A percentile compares a stretch with the other conserved stretches of the same genome.
These are phyloP conservation scores for Prionailurus viverrinus DNA, from an alignment of 2,113 vertebrate species.

Conservation along the genomic window DNA sequence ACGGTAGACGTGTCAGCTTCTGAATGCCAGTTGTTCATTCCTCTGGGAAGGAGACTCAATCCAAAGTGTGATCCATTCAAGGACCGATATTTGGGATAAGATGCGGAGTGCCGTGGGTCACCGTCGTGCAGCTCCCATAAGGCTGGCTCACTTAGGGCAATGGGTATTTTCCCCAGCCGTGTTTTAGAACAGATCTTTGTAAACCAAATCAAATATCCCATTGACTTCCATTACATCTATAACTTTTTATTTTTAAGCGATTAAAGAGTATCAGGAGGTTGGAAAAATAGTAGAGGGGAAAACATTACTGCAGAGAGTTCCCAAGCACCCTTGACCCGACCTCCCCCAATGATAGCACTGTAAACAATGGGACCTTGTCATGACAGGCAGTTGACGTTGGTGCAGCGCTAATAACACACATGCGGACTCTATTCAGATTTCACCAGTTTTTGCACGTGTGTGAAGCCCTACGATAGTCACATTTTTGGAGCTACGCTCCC, in stretches of 20 bases:
- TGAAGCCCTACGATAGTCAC: fast-evolving
- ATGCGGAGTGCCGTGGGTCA: fast-evolving
- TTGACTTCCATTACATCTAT: not conserved
- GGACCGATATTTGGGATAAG: not conserved
- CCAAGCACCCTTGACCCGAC: fast-evolving
- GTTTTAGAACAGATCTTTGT: not conserved
- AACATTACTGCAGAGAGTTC: not conserved
- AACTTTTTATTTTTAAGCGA: not conserved
- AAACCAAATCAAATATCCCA: not conserved
- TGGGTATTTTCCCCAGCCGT: not conserved
- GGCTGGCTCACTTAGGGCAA: not conserved
- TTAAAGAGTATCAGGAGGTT: not conserved
- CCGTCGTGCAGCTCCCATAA: too few species aligned
- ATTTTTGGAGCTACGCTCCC: not conserved
- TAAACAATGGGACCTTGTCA: fast-evolving
- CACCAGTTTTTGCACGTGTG: fast-evolving
- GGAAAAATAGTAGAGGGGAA: not conserved
- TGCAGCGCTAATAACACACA: fast-evolving
- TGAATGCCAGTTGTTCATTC: not conserved
- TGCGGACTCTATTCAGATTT: not conserved
- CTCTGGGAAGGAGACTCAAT: not conserved
- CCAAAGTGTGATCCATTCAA: not conserved
- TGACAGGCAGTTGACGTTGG: not conserved
- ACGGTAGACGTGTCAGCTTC: not conserved
- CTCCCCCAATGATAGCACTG: not conserved